A percentile compares a stretch with the other conserved stretches of the same genome.
phyloP scores from a whole-genome alignment of 1,140 invertebrate species.

The Magallana gigas region DNA sequence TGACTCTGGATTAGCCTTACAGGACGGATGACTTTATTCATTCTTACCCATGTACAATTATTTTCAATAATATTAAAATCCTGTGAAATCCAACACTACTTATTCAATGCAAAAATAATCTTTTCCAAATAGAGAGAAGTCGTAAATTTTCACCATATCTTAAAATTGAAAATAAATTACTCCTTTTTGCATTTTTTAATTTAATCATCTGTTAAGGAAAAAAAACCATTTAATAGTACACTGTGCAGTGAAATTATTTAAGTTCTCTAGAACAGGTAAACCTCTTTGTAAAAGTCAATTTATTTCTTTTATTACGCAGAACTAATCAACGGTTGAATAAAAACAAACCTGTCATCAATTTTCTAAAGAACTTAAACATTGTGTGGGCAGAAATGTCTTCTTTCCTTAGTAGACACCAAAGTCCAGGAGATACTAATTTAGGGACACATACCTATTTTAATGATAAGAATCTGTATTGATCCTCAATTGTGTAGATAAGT shows the following conservation, averaged over 20 bases:
- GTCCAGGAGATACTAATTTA: neutral
- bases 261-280: no score
- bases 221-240: neutral
- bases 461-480: neutral
- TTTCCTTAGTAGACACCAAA: neutral
- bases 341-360: neutral
- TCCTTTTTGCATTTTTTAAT: neutral
- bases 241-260: no score
- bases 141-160: neutral
- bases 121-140: neutral
- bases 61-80: neutral
- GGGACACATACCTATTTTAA: neutral
- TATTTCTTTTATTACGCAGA: no score
- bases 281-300: no score
- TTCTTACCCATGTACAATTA: constrained; percentile 11
- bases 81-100: constrained; percentile 14
- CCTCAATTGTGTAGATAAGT: constrained; percentile 7
- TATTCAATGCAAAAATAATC: constrained; percentile 1
- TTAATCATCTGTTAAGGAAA: neutral
- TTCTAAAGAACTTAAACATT: neutral
- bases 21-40: neutral
- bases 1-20: neutral
- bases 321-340: no score
- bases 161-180: neutral
- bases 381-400: neutral